Percentiles rank a stretch among this genome's conserved stretches.
phyloP scores from a whole-genome alignment of 2,113 vertebrate species.

The Thamnaconus septentrionalis region DNA sequence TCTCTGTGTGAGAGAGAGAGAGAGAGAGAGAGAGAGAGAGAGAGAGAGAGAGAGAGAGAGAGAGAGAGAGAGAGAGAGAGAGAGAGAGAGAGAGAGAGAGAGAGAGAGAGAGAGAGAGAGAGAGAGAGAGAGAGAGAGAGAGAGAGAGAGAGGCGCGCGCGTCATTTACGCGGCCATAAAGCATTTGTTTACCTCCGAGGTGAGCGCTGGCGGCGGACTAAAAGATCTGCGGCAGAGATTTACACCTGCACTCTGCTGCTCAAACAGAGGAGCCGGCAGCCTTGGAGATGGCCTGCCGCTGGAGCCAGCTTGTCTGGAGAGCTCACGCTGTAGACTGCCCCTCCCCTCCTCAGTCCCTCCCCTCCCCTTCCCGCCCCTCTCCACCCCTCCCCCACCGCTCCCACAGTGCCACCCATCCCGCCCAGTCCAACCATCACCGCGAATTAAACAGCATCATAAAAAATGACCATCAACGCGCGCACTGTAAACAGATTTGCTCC shows the following conservation, averaged over 20 bases:
- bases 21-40: too few species aligned
- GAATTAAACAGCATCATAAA: conserved; percentile 77
- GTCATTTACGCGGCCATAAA: conserved; percentile 80
- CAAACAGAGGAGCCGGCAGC: conserved; percentile 79
- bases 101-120: too few species aligned
- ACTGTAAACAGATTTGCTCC: conserved; percentile 71
- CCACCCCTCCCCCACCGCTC: conserved; percentile 34
- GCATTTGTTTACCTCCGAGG: conserved; percentile 83
- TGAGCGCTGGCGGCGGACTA: conserved; percentile 81
- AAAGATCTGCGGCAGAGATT: conserved; percentile 87
- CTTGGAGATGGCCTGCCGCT: conserved; percentile 90
- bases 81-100: too few species aligned
- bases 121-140: too few species aligned
- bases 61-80: too few species aligned
- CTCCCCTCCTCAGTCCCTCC: conserved; percentile 57
- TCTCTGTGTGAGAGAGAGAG: too few species aligned
- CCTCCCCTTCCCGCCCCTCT: conserved; percentile 57
- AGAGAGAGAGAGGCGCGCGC: conserved; percentile 21
- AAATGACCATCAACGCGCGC: conserved; percentile 67
- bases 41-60: too few species aligned
- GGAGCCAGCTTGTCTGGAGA: conserved; percentile 93
- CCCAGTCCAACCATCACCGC: conserved; percentile 31
- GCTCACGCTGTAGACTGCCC: conserved; percentile 65
- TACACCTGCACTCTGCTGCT: conserved; percentile 89
- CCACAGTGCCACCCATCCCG: conserved; percentile 9